Evolutionary conservation across 2,113 vertebrate species (phyloP).

Genomic region (Lepus europaeus): DNA sequence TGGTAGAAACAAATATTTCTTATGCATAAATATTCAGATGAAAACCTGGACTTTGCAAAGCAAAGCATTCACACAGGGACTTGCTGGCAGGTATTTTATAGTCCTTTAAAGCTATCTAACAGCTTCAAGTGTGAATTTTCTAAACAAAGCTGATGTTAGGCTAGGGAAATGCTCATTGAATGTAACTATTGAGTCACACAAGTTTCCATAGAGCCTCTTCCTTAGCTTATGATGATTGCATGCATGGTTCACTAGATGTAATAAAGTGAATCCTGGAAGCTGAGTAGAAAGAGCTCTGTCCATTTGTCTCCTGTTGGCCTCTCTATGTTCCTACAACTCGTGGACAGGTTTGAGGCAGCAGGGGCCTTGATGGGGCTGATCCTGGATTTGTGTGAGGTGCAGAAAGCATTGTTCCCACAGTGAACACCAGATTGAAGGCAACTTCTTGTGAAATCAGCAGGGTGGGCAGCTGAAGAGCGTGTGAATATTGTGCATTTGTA

Average conservation of each 20-base stretch:
- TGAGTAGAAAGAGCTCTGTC: neutral
- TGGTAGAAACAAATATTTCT: neutral
- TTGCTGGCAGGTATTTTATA: neutral
- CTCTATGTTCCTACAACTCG: too few relatives aligned
- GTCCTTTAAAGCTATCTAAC: too few relatives aligned
- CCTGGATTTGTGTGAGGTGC: neutral
- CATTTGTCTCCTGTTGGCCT: neutral
- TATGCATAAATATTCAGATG: neutral
- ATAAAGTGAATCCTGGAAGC: neutral
- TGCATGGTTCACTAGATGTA: rapidly evolving
- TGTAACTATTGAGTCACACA: neutral
- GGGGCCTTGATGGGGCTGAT: neutral
- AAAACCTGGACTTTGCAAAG: neutral
- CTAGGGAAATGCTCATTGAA: neutral
- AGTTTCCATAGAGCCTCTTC: neutral
- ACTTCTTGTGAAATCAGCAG: slow-evolving; percentile 84
- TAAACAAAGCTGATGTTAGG: neutral
- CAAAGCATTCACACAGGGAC: neutral
- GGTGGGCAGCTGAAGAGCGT: slow-evolving; percentile 87
- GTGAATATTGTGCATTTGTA: slow-evolving; percentile 89
- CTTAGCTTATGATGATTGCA: rapidly evolving
- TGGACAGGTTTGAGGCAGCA: rapidly evolving
- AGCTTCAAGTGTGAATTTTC: neutral
- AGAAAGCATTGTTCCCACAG: neutral
- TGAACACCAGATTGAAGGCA: slow-evolving; percentile 85